Evolutionary conservation across 2,888 invertebrate species (phyloP), one percentile per base, ranked within the genome.

Genomic region (Tetanocera ferruginea): DNA sequence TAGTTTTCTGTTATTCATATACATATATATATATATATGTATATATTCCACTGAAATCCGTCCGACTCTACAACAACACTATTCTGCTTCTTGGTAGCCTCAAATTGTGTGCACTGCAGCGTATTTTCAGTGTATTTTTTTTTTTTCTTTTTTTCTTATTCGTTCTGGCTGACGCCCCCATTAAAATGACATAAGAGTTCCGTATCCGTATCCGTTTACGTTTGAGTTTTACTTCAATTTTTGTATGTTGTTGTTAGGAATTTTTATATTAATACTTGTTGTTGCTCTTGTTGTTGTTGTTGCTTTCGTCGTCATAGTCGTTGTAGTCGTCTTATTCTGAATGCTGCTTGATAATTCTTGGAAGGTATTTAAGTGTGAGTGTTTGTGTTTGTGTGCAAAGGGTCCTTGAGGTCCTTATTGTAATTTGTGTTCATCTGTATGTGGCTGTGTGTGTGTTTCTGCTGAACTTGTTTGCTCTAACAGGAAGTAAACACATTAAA

Each of bases 401-500:
- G 9, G 72, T 49, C 60, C 73, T 62, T 49, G 23, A 73, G 62
- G 60, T 73, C 73, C 60, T 71, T 31, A 52, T 70, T 52, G 43
- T 62, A 62, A 73, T 37, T 73, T 73, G 60, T 62, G 60, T 51
- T 25, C n/a, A 14, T 34, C 31, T 55, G n/a, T 19, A 1, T 55
- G 55, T 55, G 2, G 19, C 3, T 37, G 19, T 55, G 19, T 19
- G 37, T n/a, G 17, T 67, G 37, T 67, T n/a, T 25, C 17, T 28
- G n/a, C 28, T 62, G 25, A 11, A 28, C 25, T 60, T 73, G 60
- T 73, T 73, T 73, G 49, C 37, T 37, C 49, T 62, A 60, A 49
- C 43, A 43, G 55, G 31, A 70, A 52, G 70, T 70, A 70, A 70
- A 55, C 70, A 55, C 70, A 70, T 70, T 49, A 73, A 72, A 57